A percentile compares a stretch with the other conserved stretches of the same genome.
Evolutionary conservation across 2,797 vertebrate species (phyloP).

Genomic region (Galago senegalensis): DNA sequence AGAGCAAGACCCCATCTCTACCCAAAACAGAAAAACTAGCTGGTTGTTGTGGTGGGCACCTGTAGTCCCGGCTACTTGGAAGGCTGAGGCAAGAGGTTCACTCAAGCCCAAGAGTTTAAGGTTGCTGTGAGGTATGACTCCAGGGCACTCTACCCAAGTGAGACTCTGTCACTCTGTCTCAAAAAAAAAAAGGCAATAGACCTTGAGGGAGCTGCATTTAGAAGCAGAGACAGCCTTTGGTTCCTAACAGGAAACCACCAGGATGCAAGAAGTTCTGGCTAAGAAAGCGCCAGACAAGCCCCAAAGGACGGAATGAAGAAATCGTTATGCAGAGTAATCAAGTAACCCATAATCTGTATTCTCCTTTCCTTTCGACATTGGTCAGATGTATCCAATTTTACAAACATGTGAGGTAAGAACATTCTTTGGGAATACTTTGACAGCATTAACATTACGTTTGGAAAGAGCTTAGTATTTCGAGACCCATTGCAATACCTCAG

Average conservation of each 20-base stretch:
- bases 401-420: constrained; percentile 39
- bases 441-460: not conserved
- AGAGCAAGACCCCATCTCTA: no score
- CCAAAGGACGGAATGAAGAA: not conserved
- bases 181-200: not conserved
- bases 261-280: constrained; percentile 5
- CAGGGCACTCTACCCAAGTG: no score
- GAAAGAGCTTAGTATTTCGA: constrained; percentile 56
- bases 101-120: no score
- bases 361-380: constrained; percentile 4
- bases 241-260: constrained; percentile 51
- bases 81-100: no score
- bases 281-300: constrained; percentile 21
- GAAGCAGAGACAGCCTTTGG: constrained; percentile 2
- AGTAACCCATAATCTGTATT: not conserved
- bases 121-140: no score
- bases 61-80: no score
- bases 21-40: no score
- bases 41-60: no score
- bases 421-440: constrained; percentile 9
- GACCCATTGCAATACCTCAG: not conserved
- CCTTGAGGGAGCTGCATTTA: constrained; percentile 19
- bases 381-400: constrained; percentile 55
- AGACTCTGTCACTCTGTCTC: no score
- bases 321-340: constrained; percentile 1